Evolutionary conservation across 2,888 invertebrate species (phyloP), one percentile per base, ranked within the genome.

Genomic region (Lepidochrysops patricia): DNA sequence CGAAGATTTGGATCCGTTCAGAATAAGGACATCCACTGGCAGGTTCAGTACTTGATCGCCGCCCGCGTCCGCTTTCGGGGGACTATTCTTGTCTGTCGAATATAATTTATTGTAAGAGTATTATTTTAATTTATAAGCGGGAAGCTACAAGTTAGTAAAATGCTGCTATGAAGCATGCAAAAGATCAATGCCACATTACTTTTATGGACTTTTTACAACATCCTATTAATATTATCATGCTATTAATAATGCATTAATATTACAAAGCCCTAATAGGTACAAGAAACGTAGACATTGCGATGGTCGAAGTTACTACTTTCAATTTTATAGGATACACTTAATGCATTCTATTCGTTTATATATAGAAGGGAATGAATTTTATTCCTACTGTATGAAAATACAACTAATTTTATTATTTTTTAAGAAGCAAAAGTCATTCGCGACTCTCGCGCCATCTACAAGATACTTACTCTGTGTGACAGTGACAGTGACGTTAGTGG

Each of bases 31-130:
- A 37, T 92, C 92, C 2, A 93, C 83, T 0, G 98, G 97, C 57
- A 96, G 84, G 50, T 92, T 91, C 0, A 97, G 86, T 13, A 93
- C 93, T 74, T 94, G 92, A 81, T 97, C 96, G 0, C 95, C 96
- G 4, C 97, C 97, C 1, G 95, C 97, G 75, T 96, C 94, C 0
- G 98, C 97, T 72, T 94, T 93, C 0, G 98, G 98, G 4, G 95
- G 92, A 62, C 95, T 94, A 86, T 98, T 98, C 80, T 94, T 94
- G 80, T 96, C 97, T 97, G 78, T n/a, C 19, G 19, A 9, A 43
- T 7, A 9, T 43, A 9, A 9, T 3, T 6, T 29, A 13, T 19
- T 6, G 43, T 43, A 4, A 43, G 19, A 15, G 12, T 19, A 43
- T 9, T 15, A 5, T 15, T 15, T 43, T 19, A 0, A 29, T 2